Conservation (phyloP, 2,113 vertebrate genomes). For the Centropristis striata region DNA sequence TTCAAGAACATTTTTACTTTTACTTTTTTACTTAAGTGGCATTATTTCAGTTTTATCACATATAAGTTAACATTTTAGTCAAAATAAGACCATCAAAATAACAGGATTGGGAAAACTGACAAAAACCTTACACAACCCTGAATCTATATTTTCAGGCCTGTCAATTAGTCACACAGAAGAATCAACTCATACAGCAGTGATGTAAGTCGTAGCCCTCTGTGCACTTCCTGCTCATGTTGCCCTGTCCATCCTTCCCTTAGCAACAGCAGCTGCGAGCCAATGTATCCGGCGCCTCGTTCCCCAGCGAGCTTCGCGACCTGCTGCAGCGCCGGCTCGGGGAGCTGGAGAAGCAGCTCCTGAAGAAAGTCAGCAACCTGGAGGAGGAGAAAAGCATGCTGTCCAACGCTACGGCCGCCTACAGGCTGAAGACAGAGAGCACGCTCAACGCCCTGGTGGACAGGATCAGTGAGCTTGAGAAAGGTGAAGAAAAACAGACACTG, state of each 20-base stretch:
- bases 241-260: constrained; percentile 40
- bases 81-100: not conserved
- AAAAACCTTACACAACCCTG: not conserved
- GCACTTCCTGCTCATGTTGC: constrained; percentile 39
- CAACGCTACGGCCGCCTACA: constrained; percentile 93
- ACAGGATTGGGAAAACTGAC: not conserved
- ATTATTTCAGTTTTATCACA: too few relatives aligned
- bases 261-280: constrained; percentile 94
- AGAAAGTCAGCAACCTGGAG: constrained; percentile 94
- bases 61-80: not conserved
- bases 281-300: constrained; percentile 87
- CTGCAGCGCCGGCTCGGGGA: constrained; percentile 92
- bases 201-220: not conserved
- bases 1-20: too few relatives aligned
- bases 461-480: constrained; percentile 95
- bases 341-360: constrained; percentile 93
- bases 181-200: not conserved
- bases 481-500: constrained; percentile 69
- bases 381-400: constrained; percentile 94
- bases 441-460: constrained; percentile 92
- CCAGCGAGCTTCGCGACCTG: constrained; percentile 91
- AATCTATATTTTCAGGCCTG: not conserved
- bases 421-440: constrained; percentile 92
- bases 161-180: not conserved
- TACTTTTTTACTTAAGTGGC: too few relatives aligned